Percentiles rank a stretch among this genome's conserved stretches.
Evolutionary conservation across 2,113 vertebrate genomes (phyloP).

Genomic region (Ictidomys tridecemlineatus): DNA sequence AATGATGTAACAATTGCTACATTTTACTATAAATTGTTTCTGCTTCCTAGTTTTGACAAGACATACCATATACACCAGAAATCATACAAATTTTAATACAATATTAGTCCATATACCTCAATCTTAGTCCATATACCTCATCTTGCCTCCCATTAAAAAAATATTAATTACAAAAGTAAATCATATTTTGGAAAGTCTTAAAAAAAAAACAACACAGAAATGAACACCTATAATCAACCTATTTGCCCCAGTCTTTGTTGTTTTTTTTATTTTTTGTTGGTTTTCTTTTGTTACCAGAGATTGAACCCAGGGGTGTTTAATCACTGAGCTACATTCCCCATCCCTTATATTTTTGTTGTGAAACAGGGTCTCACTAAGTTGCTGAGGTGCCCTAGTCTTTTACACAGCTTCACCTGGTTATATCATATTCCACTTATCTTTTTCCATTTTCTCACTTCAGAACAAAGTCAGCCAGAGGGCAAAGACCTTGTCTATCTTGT

Average conservation of each 20-base stretch:
- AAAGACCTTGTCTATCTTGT: neutral
- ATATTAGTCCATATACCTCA: neutral
- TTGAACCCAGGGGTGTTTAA: no score
- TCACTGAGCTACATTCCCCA: no score
- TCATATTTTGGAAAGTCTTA: neutral
- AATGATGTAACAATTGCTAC: neutral
- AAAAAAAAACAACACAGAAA: neutral
- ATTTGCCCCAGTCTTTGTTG: neutral
- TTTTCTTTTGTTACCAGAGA: no score
- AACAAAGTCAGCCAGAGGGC: neutral
- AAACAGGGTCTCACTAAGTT: no score
- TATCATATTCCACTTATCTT: neutral
- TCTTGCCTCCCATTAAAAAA: neutral
- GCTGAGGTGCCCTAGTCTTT: neutral
- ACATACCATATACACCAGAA: neutral
- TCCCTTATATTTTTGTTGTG: no score
- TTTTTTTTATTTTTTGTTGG: neutral
- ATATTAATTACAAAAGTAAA: neutral
- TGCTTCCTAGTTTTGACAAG: neutral
- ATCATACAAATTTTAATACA: neutral
- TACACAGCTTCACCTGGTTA: neutral
- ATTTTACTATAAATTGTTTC: constrained; percentile 19
- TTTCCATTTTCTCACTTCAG: constrained; percentile 16
- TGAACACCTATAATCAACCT: neutral
- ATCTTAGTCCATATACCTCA: neutral